Evolutionary conservation across 2,113 vertebrate genomes (phyloP).

Genomic region (Neotoma lepida): DNA sequence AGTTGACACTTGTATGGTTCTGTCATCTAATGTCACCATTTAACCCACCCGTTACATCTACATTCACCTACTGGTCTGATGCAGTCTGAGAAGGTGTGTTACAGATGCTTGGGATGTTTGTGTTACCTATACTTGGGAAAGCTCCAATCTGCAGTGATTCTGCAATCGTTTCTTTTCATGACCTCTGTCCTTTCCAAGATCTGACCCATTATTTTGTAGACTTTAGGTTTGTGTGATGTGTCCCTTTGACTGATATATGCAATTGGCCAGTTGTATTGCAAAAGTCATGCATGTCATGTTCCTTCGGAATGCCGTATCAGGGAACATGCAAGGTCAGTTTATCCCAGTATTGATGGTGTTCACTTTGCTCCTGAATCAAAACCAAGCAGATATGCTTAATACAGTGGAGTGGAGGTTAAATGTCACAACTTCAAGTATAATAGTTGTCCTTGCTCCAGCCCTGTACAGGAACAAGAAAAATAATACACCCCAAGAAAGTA

Average conservation of each 20-base stretch:
- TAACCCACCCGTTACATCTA: background rate
- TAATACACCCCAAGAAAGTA: background rate
- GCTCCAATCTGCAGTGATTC: background rate
- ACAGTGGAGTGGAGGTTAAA: conserved; percentile 3
- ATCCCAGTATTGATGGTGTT: background rate
- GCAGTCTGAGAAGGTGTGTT: background rate
- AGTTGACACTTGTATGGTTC: background rate
- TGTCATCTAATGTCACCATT: background rate
- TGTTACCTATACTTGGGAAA: background rate
- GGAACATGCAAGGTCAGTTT: background rate
- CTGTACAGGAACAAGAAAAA: background rate
- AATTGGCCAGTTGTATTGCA: background rate
- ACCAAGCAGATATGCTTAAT: background rate
- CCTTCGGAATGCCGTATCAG: background rate
- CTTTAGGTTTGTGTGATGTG: background rate
- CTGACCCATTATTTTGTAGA: background rate
- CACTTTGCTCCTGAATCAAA: background rate
- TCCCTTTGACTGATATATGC: background rate
- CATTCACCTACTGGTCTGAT: background rate
- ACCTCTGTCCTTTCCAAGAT: conserved; percentile 9
- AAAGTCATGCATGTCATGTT: background rate
- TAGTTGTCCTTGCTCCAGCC: background rate
- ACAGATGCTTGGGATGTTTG: too few relatives aligned
- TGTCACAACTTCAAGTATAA: background rate
- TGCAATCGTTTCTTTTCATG: background rate